phyloP scores from a whole-genome alignment of 2,797 vertebrate species.

The Rhincodon typus region DNA sequence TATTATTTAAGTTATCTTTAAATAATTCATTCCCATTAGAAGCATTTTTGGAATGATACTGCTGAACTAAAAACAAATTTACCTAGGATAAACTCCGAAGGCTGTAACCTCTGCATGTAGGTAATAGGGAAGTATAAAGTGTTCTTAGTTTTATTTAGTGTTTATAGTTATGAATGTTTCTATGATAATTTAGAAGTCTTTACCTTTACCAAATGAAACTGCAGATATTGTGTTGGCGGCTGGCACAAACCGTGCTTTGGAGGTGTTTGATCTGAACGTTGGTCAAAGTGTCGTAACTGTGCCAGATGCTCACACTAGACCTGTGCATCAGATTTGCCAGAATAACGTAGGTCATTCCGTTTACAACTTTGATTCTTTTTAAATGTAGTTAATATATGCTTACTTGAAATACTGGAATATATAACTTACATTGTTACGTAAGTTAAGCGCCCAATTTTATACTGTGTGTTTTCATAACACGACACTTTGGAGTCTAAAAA shows the following conservation, averaged over 20 bases:
- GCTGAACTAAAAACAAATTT: not conserved
- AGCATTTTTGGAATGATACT: not conserved
- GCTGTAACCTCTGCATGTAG: not conserved
- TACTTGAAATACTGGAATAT: not conserved
- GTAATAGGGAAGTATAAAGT: not conserved
- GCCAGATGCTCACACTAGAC: conserved; percentile 66
- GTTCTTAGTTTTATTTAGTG: not conserved
- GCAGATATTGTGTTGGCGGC: conserved; percentile 72
- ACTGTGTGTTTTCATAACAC: not conserved
- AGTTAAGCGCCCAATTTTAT: not conserved
- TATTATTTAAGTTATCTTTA: not conserved
- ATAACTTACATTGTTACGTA: not conserved
- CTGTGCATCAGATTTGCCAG: conserved; percentile 74
- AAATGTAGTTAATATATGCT: not conserved
- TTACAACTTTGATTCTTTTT: not conserved
- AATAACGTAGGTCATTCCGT: conserved; percentile 65
- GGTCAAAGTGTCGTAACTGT: conserved; percentile 59
- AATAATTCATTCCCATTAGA: not conserved
- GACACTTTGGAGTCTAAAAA: not conserved
- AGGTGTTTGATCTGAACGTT: conserved; percentile 78
- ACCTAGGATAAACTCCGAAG: not conserved
- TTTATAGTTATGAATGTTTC: conserved; percentile 18
- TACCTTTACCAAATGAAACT: not conserved
- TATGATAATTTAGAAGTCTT: conserved; percentile 6
- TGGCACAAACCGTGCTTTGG: conserved; percentile 68